These are phyloP conservation scores for Trachops cirrhosus DNA, from an alignment of 2,797 vertebrate genomes.

Conservation along the genomic window DNA sequence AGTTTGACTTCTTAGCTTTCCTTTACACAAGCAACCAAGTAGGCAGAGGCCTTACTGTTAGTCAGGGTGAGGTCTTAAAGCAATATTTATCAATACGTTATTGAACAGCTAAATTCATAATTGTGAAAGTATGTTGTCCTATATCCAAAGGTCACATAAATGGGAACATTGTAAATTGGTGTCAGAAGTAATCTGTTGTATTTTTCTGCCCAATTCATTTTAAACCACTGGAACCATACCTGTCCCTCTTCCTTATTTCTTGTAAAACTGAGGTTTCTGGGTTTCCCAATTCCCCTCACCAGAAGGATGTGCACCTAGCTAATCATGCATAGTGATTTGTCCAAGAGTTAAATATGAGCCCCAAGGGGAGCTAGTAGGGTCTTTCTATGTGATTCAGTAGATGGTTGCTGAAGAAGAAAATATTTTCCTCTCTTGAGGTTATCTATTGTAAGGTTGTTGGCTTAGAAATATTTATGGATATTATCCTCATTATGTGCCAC, in stretches of 20 bases:
- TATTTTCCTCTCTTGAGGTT: background rate
- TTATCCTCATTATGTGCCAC: background rate
- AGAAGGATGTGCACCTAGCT: background rate
- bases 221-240: background rate
- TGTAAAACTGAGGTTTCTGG: background rate
- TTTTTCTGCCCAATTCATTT: slow-evolving; percentile 5
- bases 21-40: background rate
- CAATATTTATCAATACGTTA: background rate
- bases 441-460: background rate
- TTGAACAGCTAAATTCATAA: background rate
- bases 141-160: background rate
- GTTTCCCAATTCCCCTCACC: background rate
- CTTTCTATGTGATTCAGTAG: background rate
- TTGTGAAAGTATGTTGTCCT: background rate
- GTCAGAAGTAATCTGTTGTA: background rate
- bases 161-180: background rate
- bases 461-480: background rate
- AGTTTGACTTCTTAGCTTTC: background rate
- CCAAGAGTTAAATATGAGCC: background rate
- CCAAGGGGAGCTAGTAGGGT: background rate
- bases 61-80: background rate
- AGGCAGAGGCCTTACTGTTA: background rate
- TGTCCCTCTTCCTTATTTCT: background rate
- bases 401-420: background rate
- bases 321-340: background rate